A percentile compares a stretch with the other conserved stretches of the same genome.
Conservation (phyloP, 2,888 invertebrate species). For the Leptinotarsa juncta region DNA sequence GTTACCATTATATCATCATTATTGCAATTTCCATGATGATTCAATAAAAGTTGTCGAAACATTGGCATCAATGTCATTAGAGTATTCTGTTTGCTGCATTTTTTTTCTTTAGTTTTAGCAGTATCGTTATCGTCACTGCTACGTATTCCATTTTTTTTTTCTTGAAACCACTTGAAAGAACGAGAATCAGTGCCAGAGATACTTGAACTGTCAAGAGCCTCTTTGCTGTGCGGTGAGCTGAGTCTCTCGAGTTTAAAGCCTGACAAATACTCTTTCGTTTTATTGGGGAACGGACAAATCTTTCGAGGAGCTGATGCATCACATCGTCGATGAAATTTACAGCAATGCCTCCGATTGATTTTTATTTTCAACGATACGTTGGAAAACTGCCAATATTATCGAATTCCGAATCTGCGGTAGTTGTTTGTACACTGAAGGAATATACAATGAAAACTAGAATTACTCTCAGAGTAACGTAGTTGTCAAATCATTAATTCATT, state of each 20-base stretch:
- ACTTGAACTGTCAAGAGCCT: constrained; percentile 5
- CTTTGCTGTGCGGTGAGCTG: background rate
- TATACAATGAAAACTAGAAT: too few relatives aligned
- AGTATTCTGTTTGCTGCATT: too few relatives aligned
- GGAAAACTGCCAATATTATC: background rate
- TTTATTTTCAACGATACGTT: constrained; percentile 1
- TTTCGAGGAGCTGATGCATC: constrained; percentile 3
- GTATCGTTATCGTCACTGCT: too few relatives aligned
- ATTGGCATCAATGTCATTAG: too few relatives aligned
- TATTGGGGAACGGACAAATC: constrained; percentile 11
- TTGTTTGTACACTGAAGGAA: background rate
- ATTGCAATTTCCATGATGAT: too few relatives aligned
- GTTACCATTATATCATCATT: too few relatives aligned
- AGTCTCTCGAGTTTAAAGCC: constrained; percentile 2
- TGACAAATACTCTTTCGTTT: constrained; percentile 2
- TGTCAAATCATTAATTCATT: too few relatives aligned
- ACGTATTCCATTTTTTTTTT: too few relatives aligned
- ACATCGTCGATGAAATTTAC: constrained; percentile 6
- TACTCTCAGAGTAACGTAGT: too few relatives aligned
- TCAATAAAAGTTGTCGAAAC: too few relatives aligned
- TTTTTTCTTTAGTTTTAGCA: too few relatives aligned
- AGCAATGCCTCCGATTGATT: background rate
- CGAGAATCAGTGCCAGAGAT: background rate
- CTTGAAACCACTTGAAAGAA: background rate
- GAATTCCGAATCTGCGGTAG: background rate